Percentiles rank a stretch among this genome's conserved stretches.
Conservation (phyloP, 2,797 vertebrate genomes). For the Lepilemur septentrionalis region DNA sequence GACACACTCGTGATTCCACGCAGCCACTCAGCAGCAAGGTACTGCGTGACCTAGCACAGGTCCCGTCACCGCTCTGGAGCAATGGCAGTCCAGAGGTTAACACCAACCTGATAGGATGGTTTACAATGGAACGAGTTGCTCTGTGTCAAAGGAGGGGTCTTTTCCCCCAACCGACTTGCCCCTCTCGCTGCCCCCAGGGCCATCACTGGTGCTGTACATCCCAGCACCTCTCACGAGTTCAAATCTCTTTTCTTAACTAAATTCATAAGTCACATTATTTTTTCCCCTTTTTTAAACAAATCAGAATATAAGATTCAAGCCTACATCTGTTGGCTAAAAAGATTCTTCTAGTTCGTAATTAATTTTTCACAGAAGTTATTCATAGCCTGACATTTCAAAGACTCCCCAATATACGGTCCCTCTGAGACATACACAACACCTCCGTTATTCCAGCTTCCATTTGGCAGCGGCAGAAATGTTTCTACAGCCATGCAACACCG, state of each 20-base stretch:
- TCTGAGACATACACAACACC: background rate
- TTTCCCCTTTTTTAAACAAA: background rate
- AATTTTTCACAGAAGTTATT: background rate
- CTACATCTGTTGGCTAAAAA: background rate
- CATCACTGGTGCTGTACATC: background rate
- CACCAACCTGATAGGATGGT: fast-evolving
- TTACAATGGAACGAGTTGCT: too few relatives aligned
- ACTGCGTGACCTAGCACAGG: fast-evolving
- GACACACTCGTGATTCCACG: fast-evolving
- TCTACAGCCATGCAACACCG: background rate
- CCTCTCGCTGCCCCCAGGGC: background rate
- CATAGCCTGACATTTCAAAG: background rate
- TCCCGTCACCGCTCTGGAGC: too few relatives aligned
- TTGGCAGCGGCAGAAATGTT: background rate
- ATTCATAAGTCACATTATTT: background rate
- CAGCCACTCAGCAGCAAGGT: too few relatives aligned
- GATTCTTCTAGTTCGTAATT: background rate
- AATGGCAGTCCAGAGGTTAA: fast-evolving
- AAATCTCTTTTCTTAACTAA: background rate
- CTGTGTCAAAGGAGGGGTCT: background rate
- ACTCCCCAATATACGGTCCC: background rate
- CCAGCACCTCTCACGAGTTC: background rate
- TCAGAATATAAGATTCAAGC: background rate
- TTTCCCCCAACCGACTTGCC: background rate
- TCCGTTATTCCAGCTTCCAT: background rate